phyloP scores from a whole-genome alignment of 2,797 vertebrate genomes.

The Ceryle rudis region DNA sequence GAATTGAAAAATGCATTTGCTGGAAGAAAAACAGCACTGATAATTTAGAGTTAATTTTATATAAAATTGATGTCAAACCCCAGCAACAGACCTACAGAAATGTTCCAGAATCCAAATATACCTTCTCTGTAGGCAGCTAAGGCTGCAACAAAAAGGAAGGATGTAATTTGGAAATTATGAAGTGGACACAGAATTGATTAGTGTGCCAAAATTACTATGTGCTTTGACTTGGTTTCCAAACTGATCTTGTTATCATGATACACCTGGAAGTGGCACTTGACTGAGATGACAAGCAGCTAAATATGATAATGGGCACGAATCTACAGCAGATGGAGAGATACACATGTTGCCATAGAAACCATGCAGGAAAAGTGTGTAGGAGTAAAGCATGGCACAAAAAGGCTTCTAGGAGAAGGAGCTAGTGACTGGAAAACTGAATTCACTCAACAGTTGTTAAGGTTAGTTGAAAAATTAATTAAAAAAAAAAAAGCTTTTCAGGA shows the following conservation, averaged over 20 bases:
- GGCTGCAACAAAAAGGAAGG: background rate
- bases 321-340: slow-evolving; percentile 40
- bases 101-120: background rate
- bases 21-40: background rate
- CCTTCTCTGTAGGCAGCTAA: background rate
- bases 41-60: background rate
- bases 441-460: background rate
- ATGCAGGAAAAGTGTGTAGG: slow-evolving; percentile 34
- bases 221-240: slow-evolving; percentile 11
- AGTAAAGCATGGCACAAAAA: background rate
- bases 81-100: background rate
- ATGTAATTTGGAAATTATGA: background rate
- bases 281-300: background rate
- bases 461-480: background rate
- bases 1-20: background rate
- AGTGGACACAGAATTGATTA: background rate
- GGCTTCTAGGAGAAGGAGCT: background rate
- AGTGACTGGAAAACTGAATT: background rate
- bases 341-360: slow-evolving; percentile 65
- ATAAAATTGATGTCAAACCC: background rate
- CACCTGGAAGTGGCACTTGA: slow-evolving; percentile 11
- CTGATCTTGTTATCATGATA: background rate
- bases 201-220: background rate
- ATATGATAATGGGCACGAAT: background rate
- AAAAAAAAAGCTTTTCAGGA: background rate